phyloP scores from a whole-genome alignment of 2,113 vertebrate species.

The Chionis minor region DNA sequence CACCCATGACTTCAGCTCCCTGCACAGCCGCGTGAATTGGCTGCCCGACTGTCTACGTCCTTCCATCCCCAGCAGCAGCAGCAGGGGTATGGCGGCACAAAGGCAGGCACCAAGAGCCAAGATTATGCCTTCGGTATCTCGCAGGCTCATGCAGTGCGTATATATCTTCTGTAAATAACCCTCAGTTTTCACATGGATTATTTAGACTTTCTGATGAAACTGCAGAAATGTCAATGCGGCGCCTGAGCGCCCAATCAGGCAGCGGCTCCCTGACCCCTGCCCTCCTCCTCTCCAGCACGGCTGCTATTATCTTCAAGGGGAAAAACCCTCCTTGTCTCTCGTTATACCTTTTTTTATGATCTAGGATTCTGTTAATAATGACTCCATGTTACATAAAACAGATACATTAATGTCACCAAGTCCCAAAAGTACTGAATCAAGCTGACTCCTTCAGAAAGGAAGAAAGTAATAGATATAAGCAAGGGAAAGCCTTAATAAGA shows the following conservation, averaged over 20 bases:
- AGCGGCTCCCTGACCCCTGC: conserved; percentile 78
- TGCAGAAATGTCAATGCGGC: conserved; percentile 78
- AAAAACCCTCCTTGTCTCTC: conserved; percentile 81
- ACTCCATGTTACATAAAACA: conserved; percentile 75
- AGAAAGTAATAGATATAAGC: not conserved
- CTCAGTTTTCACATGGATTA: conserved; percentile 69
- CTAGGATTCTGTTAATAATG: conserved; percentile 72
- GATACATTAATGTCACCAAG: conserved; percentile 75
- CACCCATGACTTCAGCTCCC: not conserved
- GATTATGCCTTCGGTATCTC: not conserved
- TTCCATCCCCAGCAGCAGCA: not conserved
- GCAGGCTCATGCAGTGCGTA: not conserved
- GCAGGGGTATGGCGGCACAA: not conserved
- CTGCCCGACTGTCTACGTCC: not conserved
- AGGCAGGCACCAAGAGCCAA: not conserved
- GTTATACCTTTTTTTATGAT: conserved; percentile 76
- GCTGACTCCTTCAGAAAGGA: conserved; percentile 60
- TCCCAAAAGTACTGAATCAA: conserved; percentile 73
- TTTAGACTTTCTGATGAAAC: conserved; percentile 80
- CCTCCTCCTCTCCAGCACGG: conserved; percentile 79
- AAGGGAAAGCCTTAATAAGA: not conserved
- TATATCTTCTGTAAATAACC: conserved; percentile 68
- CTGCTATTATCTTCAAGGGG: conserved; percentile 85
- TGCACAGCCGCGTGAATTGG: accelerated
- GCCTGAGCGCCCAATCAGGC: conserved; percentile 78